Percentiles rank a stretch among this genome's conserved stretches.
phyloP scores from a whole-genome alignment of 2,797 vertebrate genomes.

The Balearica regulorum region DNA sequence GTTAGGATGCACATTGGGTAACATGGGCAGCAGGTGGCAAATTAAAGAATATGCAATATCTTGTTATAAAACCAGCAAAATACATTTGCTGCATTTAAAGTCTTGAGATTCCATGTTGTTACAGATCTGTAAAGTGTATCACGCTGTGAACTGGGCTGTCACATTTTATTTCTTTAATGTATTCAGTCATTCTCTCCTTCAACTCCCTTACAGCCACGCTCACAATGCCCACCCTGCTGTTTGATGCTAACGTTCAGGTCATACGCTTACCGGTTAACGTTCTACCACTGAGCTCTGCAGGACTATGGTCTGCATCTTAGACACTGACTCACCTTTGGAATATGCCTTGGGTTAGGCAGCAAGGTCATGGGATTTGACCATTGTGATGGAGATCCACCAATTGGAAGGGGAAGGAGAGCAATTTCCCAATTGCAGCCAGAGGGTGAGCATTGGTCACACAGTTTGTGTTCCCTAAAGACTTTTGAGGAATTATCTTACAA shows the following conservation, averaged over 20 bases:
- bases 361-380: not conserved
- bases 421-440: not conserved
- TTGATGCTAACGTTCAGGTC: not conserved
- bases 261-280: not conserved
- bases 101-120: not conserved
- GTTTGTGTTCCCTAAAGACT: not conserved
- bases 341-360: not conserved
- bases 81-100: not conserved
- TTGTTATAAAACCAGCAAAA: slow-evolving; percentile 19
- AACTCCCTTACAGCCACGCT: not conserved
- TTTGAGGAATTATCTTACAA: not conserved
- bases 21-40: slow-evolving; percentile 29
- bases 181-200: not conserved
- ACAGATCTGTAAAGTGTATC: not conserved
- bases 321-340: not conserved
- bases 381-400: not conserved
- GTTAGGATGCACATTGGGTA: slow-evolving; percentile 28
- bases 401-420: not conserved
- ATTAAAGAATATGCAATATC: slow-evolving; percentile 21
- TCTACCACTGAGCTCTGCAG: not conserved
- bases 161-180: not conserved
- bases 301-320: not conserved
- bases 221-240: not conserved
- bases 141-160: not conserved
- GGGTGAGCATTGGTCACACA: not conserved